Percentiles rank a stretch among this genome's conserved stretches.
phyloP scores from a whole-genome alignment of 2,797 vertebrate species.

The Muraenolepis orangiensis region DNA sequence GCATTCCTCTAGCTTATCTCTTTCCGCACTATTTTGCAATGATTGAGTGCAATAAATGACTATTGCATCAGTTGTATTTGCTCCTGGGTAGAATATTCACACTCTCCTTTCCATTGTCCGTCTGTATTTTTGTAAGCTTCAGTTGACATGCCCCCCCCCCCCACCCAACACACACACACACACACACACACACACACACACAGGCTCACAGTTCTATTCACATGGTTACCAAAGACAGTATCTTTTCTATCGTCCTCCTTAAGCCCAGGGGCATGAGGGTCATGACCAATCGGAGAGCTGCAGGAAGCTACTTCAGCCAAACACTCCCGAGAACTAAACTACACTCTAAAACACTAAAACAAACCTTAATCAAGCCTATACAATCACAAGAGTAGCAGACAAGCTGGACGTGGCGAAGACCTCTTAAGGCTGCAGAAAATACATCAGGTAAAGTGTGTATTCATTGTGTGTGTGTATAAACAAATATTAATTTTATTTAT shows the following conservation, averaged over 20 bases:
- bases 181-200: constrained; percentile 3
- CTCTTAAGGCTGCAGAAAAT: constrained; percentile 14
- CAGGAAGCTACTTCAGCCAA: constrained; percentile 61
- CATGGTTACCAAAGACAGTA: not conserved
- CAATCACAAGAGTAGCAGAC: constrained; percentile 20
- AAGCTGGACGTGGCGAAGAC: constrained; percentile 19
- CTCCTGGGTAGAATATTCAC: not conserved
- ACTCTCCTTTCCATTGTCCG: not conserved
- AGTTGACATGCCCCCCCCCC: not conserved
- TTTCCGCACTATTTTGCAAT: not conserved
- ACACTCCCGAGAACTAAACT: constrained; percentile 40
- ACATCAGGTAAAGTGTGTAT: constrained; percentile 14
- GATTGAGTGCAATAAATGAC: not conserved
- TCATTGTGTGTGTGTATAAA: not conserved
- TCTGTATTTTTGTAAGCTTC: not conserved
- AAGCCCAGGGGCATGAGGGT: constrained; percentile 34
- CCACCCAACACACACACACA: not conserved
- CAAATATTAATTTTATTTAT: not conserved
- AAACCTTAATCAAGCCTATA: constrained; percentile 31
- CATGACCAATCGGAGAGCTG: constrained; percentile 64
- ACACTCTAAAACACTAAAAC: constrained; percentile 31
- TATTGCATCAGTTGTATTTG: not conserved
- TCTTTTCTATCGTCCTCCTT: constrained; percentile 17
- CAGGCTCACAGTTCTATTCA: not conserved
- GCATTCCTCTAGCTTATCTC: not conserved